phyloP scores from a whole-genome alignment of 35 echinoderm and acorn worm species.

The Antedon bifida region DNA sequence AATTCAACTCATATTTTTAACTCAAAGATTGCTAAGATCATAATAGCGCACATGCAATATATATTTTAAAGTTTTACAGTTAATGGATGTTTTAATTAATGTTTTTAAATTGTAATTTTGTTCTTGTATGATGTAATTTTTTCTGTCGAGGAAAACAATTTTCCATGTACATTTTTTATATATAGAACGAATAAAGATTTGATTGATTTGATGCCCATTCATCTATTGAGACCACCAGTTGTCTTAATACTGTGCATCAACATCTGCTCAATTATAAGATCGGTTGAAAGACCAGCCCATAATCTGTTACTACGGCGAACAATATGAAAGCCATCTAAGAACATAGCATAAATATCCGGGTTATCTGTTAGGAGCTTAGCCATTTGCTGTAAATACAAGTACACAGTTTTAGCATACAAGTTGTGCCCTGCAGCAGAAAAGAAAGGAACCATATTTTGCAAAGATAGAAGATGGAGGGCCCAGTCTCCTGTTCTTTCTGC shows the following conservation, averaged over 20 bases:
- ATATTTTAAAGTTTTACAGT: too few species aligned
- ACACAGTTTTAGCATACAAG: constrained; percentile 31
- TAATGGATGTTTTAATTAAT: too few species aligned
- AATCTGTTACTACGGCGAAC: constrained; percentile 31
- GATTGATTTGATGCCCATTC: constrained; percentile 40
- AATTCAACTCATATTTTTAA: too few species aligned
- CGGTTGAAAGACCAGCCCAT: constrained; percentile 42
- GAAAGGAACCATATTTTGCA: constrained; percentile 11
- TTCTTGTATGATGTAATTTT: too few species aligned
- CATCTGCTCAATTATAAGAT: constrained; percentile 52
- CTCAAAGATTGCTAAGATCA: too few species aligned
- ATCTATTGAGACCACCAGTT: constrained; percentile 34
- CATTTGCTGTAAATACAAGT: constrained; percentile 46
- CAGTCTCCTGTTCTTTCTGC: not conserved
- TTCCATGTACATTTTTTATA: too few species aligned
- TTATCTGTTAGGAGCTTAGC: constrained; percentile 7
- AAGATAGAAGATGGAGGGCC: not conserved
- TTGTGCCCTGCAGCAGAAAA: constrained; percentile 57
- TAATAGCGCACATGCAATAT: too few species aligned
- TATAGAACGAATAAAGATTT: too few species aligned
- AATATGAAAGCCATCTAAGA: constrained; percentile 34
- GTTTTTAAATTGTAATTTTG: too few species aligned
- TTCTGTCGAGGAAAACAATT: too few species aligned
- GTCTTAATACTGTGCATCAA: constrained; percentile 57
- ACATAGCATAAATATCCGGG: constrained; percentile 33